phyloP scores from a whole-genome alignment of 2,113 vertebrate genomes.

The Tachuris rubrigastra region DNA sequence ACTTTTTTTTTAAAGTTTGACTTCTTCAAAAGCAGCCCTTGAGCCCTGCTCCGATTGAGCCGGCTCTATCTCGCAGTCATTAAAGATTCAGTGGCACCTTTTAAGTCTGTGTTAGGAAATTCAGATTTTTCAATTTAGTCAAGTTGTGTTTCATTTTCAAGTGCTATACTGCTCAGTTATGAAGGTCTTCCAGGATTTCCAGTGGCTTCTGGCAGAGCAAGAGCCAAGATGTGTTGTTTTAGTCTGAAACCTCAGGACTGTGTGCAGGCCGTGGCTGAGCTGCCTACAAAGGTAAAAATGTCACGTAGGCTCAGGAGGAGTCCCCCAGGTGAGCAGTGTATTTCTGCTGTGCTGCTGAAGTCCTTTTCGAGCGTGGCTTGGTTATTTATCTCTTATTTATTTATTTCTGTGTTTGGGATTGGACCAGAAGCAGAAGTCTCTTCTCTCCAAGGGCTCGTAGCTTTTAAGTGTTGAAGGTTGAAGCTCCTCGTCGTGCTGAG shows the following conservation, averaged over 20 bases:
- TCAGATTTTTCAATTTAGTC: conserved; percentile 52
- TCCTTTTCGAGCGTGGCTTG: not conserved
- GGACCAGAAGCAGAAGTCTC: not conserved
- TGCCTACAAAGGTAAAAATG: not conserved
- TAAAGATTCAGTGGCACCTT: conserved; percentile 55
- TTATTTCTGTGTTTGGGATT: not conserved
- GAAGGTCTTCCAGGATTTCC: conserved; percentile 57
- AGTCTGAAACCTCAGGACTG: not conserved
- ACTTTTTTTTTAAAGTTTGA: not conserved
- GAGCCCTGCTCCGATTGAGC: conserved; percentile 18
- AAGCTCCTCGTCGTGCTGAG: not conserved
- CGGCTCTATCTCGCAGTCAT: conserved; percentile 26
- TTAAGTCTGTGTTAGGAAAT: conserved; percentile 64
- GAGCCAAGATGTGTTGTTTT: not conserved
- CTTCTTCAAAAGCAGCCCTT: conserved; percentile 65
- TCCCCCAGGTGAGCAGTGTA: not conserved
- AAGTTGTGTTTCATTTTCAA: conserved; percentile 36
- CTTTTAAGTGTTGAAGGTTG: not conserved
- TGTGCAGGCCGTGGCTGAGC: not conserved
- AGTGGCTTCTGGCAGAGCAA: conserved; percentile 1
- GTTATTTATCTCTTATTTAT: conserved; percentile 12
- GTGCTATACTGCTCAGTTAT: not conserved
- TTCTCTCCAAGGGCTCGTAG: not conserved
- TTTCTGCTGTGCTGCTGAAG: not conserved
- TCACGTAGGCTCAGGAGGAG: not conserved